These are phyloP conservation scores for Paradoxurus hermaphroditus DNA, from an alignment of 2,113 vertebrate genomes.

Conservation along the genomic window DNA sequence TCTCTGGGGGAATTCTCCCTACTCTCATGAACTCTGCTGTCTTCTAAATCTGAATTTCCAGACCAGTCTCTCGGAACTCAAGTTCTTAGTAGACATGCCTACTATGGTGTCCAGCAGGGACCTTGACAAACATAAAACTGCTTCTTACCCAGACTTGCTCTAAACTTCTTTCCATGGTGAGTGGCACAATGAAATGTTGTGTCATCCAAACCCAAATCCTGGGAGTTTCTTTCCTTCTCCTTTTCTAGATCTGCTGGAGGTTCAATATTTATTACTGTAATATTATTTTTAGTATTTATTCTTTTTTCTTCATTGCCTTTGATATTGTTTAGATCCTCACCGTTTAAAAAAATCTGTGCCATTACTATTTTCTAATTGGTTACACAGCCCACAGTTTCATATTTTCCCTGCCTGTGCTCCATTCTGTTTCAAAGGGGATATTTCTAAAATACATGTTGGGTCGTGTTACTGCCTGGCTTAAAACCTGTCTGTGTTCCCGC, in stretches of 20 bases:
- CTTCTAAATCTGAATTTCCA: neutral
- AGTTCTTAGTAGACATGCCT: neutral
- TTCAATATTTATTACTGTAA: neutral
- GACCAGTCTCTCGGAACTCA: neutral
- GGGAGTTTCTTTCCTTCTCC: neutral
- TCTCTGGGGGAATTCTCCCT: neutral
- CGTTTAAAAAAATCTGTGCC: neutral
- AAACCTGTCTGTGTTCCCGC: neutral
- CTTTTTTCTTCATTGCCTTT: neutral
- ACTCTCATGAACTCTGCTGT: neutral
- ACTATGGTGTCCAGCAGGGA: neutral
- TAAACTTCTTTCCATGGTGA: neutral
- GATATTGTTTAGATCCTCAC: neutral
- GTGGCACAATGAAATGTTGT: neutral
- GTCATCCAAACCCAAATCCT: neutral
- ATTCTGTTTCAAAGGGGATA: neutral
- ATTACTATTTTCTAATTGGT: neutral
- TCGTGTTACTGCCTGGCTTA: neutral
- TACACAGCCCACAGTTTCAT: neutral
- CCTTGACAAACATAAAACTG: neutral
- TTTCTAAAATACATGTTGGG: neutral
- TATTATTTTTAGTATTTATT: neutral
- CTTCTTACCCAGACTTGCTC: neutral
- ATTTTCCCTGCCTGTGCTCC: neutral
- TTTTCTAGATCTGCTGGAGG: neutral